These are phyloP conservation scores for Nesogale talazaci DNA, from an alignment of 2,113 vertebrate genomes.

Conservation along the genomic window DNA sequence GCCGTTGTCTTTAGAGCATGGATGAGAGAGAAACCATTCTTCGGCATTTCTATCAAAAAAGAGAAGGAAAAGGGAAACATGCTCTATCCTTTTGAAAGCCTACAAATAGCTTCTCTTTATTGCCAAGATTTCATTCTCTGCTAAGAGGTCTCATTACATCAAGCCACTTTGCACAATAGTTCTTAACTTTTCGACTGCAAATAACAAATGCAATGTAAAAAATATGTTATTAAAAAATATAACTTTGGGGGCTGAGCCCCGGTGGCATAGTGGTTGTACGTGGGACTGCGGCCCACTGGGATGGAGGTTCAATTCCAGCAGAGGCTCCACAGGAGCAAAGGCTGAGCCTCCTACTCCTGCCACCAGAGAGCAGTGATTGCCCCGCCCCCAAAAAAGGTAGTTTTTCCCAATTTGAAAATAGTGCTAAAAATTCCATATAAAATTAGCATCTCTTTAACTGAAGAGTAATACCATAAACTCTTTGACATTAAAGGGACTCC, in stretches of 20 bases:
- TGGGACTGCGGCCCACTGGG: no score
- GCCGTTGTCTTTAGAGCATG: neutral
- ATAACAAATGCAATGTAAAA: neutral
- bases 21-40: neutral
- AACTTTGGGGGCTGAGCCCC: no score
- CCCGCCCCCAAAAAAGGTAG: no score
- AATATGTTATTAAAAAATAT: neutral
- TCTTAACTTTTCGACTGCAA: neutral
- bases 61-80: neutral
- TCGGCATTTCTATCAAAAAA: neutral
- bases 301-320: no score
- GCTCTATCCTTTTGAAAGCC: neutral
- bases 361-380: no score
- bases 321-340: no score
- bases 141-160: neutral
- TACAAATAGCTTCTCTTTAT: neutral
- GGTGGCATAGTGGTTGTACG: no score
- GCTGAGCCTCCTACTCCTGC: no score
- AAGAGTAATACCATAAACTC: neutral
- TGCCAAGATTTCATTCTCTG: neutral
- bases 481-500: neutral
- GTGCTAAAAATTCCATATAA: neutral
- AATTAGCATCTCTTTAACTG: neutral
- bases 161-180: constrained; percentile 24
- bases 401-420: constrained; percentile 17